phyloP scores from a whole-genome alignment of 2,113 vertebrate species.

The Ancistrus triradiatus region DNA sequence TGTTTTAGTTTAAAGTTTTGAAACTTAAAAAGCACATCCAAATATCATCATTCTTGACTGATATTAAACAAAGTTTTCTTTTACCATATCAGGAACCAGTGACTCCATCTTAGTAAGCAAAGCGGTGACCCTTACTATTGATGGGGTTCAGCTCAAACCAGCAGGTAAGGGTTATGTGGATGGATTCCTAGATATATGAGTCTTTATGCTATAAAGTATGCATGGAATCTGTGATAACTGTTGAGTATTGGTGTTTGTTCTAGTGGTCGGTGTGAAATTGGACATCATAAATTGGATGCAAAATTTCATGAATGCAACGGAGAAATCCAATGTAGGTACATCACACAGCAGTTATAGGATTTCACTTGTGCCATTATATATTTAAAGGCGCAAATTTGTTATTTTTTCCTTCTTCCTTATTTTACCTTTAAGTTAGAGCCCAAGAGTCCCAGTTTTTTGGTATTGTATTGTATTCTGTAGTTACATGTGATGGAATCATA shows the following conservation, averaged over 20 bases:
- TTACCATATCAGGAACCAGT: slow-evolving; percentile 63
- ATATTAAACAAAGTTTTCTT: background rate
- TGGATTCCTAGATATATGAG: background rate
- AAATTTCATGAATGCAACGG: slow-evolving; percentile 83
- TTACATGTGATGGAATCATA: too few relatives aligned
- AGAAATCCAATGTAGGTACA: slow-evolving; percentile 75
- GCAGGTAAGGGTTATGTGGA: slow-evolving; percentile 72
- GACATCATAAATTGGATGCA: slow-evolving; percentile 81
- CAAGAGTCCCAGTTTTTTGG: too few relatives aligned
- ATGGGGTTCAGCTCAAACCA: slow-evolving; percentile 80
- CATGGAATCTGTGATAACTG: background rate
- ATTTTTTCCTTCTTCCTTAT: too few relatives aligned
- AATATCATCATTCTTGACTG: background rate
- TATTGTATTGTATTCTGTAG: too few relatives aligned
- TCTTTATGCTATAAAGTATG: background rate
- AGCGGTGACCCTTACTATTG: slow-evolving; percentile 79
- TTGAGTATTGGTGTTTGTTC: slow-evolving; percentile 48
- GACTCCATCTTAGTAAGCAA: slow-evolving; percentile 88
- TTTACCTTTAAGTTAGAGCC: too few relatives aligned
- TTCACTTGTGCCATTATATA: too few relatives aligned
- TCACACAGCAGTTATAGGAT: background rate
- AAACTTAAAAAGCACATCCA: too few relatives aligned
- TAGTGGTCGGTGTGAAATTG: slow-evolving; percentile 93
- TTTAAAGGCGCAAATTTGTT: too few relatives aligned
- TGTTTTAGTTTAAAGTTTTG: too few relatives aligned